A percentile compares a stretch with the other conserved stretches of the same genome.
Conservation (phyloP, 2,113 vertebrate genomes). For the Centropus bengalensis region DNA sequence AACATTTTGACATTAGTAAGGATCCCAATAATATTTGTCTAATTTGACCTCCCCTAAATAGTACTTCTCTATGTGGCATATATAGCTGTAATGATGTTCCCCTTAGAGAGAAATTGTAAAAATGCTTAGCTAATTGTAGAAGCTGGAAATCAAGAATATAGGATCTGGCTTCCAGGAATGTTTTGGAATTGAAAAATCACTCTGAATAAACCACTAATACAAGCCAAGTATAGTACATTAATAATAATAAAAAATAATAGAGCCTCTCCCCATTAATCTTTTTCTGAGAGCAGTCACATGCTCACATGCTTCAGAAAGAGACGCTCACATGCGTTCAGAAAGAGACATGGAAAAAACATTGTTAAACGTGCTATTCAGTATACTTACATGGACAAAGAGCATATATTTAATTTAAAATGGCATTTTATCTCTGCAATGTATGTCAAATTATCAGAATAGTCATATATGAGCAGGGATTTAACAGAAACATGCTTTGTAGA, state of each 20-base stretch:
- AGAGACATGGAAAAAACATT: background rate
- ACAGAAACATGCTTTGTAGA: rapidly evolving
- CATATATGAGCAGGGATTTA: background rate
- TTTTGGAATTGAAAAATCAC: background rate
- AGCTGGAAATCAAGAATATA: background rate
- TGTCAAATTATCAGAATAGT: background rate
- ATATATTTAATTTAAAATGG: background rate
- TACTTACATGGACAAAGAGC: background rate
- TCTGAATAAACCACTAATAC: background rate
- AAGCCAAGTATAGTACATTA: background rate
- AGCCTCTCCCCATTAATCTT: background rate
- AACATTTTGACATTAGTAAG: background rate
- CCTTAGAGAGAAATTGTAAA: background rate
- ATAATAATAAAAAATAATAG: background rate
- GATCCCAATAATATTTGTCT: background rate
- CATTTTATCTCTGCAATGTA: background rate
- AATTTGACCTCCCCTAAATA: background rate
- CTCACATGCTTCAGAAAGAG: background rate
- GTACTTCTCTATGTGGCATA: background rate
- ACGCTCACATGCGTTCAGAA: too few relatives aligned
- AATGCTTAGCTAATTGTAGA: background rate
- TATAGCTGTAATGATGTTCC: background rate
- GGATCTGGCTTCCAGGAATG: background rate
- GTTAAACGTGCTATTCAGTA: background rate
- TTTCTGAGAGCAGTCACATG: background rate